Evolutionary conservation across 2,113 vertebrate species (phyloP).

Genomic region (Gallinago paraguaiae): DNA sequence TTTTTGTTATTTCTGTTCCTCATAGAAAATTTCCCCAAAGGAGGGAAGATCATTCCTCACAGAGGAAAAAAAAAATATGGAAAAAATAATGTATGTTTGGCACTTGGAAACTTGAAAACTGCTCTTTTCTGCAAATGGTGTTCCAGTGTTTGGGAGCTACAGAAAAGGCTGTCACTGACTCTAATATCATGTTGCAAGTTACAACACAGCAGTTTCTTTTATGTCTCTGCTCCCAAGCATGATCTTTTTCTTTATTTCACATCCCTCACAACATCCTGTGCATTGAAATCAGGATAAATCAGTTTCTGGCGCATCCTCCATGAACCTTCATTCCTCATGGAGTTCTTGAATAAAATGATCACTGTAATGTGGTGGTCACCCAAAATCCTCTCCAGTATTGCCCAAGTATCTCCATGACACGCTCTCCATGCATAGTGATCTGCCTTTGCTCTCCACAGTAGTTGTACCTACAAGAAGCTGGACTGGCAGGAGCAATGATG

Average conservation of each 20-base stretch:
- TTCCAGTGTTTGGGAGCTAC: neutral
- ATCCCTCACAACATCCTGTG: neutral
- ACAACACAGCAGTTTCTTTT: neutral
- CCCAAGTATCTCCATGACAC: neutral
- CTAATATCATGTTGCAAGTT: neutral
- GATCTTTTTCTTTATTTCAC: neutral
- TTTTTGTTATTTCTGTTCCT: neutral
- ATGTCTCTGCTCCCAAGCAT: neutral
- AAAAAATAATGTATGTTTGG: neutral
- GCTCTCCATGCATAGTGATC: neutral
- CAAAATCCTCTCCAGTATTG: neutral
- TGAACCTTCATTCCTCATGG: fast-evolving
- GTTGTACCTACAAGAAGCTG: neutral
- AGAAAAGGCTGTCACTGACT: neutral
- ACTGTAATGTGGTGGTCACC: neutral
- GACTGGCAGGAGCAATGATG: fast-evolving
- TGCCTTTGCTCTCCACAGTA: neutral
- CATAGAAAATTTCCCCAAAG: neutral
- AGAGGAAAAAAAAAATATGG: neutral
- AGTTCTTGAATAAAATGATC: neutral
- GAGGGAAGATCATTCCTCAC: neutral
- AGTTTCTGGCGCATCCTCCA: neutral
- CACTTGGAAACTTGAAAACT: neutral
- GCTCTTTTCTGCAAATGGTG: neutral
- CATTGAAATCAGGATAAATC: neutral